A percentile compares a stretch with the other conserved stretches of the same genome.
Evolutionary conservation across 2,888 invertebrate genomes (phyloP).

Genomic region (Plebejus anna): DNA sequence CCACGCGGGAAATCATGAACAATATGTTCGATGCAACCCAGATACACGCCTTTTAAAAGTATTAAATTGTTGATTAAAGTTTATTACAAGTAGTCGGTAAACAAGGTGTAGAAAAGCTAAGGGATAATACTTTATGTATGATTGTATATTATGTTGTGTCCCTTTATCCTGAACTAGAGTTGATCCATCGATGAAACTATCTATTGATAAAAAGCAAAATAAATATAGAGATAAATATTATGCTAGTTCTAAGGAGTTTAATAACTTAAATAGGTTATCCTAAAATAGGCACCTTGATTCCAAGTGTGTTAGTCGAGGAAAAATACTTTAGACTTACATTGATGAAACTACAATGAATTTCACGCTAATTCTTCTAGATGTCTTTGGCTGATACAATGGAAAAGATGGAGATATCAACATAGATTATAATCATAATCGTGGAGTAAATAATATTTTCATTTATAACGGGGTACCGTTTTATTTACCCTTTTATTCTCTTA

Average conservation of each 20-base stretch:
- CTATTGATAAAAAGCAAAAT: too few relatives aligned
- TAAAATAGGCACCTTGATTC: too few relatives aligned
- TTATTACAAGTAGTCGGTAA: neutral
- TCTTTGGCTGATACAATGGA: neutral
- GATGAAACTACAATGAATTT: neutral
- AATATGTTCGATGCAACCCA: slow-evolving; percentile 27
- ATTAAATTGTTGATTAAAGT: slow-evolving; percentile 2
- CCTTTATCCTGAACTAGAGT: too few relatives aligned
- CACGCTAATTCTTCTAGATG: neutral
- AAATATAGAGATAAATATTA: too few relatives aligned
- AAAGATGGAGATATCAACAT: neutral
- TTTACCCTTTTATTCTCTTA: neutral
- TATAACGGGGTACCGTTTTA: neutral
- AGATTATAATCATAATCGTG: neutral
- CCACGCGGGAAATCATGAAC: slow-evolving; percentile 29
- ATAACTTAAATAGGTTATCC: too few relatives aligned
- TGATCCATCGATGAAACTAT: too few relatives aligned
- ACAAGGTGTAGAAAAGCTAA: too few relatives aligned
- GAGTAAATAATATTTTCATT: neutral
- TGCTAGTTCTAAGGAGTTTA: too few relatives aligned
- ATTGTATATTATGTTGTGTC: too few relatives aligned
- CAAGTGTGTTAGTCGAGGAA: too few relatives aligned
- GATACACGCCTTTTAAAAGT: neutral
- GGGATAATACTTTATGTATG: too few relatives aligned
- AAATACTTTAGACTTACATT: too few relatives aligned